Conservation (phyloP, 2,888 invertebrate species). For the Itoplectis maculator region DNA sequence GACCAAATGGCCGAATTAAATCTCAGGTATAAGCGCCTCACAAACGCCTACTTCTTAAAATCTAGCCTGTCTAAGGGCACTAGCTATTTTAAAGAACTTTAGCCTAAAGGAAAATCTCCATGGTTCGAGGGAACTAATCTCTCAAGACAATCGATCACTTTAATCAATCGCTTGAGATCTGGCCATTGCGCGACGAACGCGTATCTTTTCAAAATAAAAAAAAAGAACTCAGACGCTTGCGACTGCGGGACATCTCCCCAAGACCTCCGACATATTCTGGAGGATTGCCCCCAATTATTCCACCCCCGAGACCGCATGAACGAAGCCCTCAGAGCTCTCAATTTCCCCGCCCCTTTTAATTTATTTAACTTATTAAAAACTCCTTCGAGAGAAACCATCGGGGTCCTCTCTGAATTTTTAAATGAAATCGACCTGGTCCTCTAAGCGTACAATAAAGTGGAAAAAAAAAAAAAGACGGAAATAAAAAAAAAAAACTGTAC, state of each 20-base stretch:
- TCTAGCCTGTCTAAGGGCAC: neutral
- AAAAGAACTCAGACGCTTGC: neutral
- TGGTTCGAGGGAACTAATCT: no score
- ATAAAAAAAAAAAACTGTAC: neutral
- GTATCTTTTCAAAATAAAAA: neutral
- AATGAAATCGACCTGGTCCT: neutral
- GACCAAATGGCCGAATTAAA: conserved; percentile 5
- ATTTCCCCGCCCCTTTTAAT: neutral
- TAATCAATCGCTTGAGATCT: no score
- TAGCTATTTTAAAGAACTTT: neutral
- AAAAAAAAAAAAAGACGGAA: neutral
- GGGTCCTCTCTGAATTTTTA: neutral
- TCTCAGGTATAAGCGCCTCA: neutral
- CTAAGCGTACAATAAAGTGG: no score
- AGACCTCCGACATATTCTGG: neutral
- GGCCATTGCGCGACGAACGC: no score
- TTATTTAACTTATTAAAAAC: neutral
- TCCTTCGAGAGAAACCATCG: neutral
- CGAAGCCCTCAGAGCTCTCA: neutral
- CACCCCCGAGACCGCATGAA: no score
- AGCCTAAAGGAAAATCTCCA: neutral
- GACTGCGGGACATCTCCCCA: conserved; percentile 3
- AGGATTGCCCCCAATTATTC: neutral
- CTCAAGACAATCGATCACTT: no score
- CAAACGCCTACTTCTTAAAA: conserved; percentile 2